A percentile compares a stretch with the other conserved stretches of the same genome.
phyloP scores from a whole-genome alignment of 2,113 vertebrate genomes.

The Microcebus tavaratra region DNA sequence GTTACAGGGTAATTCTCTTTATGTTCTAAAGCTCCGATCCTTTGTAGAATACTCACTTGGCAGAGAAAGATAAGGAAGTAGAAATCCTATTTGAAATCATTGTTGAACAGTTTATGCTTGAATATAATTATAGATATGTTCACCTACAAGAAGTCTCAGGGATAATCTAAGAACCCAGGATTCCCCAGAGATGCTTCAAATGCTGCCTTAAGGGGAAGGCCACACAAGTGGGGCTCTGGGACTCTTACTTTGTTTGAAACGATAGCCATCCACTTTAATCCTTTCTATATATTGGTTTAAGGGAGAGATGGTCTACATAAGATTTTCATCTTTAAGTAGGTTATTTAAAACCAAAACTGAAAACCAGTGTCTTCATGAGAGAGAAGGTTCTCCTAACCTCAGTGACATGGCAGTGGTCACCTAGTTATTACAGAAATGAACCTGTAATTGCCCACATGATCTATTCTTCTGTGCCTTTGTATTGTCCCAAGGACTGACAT shows the following conservation, averaged over 20 bases:
- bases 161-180: not conserved
- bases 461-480: not conserved
- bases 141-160: not conserved
- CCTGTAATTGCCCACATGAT: not conserved
- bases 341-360: not conserved
- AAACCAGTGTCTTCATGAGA: not conserved
- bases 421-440: not conserved
- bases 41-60: not conserved
- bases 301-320: not conserved
- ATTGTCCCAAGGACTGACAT: not conserved
- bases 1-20: not conserved
- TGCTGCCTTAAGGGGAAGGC: not conserved
- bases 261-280: accelerated
- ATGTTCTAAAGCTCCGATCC: not conserved
- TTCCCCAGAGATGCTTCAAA: not conserved
- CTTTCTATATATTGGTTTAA: not conserved
- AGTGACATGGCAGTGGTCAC: not conserved
- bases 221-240: not conserved
- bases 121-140: not conserved
- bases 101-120: not conserved
- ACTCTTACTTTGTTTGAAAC: not conserved
- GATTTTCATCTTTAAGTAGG: constrained; percentile 10
- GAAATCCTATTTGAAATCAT: constrained; percentile 14
- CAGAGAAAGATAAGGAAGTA: not conserved
- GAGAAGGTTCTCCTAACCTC: not conserved